Evolutionary conservation across 2,113 vertebrate species (phyloP), one percentile per base, ranked within the genome.

Genomic region (Odocoileus virginianus): DNA sequence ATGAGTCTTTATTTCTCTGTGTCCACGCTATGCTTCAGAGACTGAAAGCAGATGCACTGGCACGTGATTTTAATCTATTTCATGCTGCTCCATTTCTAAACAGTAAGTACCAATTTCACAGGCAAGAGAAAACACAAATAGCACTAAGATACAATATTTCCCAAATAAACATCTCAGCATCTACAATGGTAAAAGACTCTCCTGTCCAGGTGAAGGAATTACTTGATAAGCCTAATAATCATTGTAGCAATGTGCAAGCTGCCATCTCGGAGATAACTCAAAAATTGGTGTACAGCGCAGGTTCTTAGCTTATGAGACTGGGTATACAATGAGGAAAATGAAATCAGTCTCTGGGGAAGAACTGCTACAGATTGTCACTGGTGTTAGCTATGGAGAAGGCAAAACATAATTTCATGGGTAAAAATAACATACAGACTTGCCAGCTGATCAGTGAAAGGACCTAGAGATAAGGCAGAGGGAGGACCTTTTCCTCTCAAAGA

Each of bases 381-480:
- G 91, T 96, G 90, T 58, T 97, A 98, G 96, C 95, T 97, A 71
- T 87, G 84, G 87, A 98, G 97, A 96, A 97, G 45, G 54, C 97
- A 97, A 92, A 91, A 94, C 93, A 67, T 74, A 89, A 96, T 98
- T 36, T 55, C 36, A 5, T 86, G 95, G 98, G 98, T 98, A 98
- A 98, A 99, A 99, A 99, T 98, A 99, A 98, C 98, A 94, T 74
- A 96, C 93, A 98, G 98, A 98, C 98, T 97, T 93, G 97, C 98
- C 98, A 98, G 98, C 96, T 98, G 98, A 97, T 98, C 97, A 96
- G 93, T 96, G 98, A 97, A 94, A 97, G 97, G 91, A 86, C 64
- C 43, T 7, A 16, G 60, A 91, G 89, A 98, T 97, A 98, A 97
- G 92, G 97, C 87, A 97, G 92, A 86, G 74, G 71, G 86, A 97